Percentiles rank a stretch among this genome's conserved stretches.
phyloP scores from a whole-genome alignment of 2,888 invertebrate species.

The Eremobia ochroleuca region DNA sequence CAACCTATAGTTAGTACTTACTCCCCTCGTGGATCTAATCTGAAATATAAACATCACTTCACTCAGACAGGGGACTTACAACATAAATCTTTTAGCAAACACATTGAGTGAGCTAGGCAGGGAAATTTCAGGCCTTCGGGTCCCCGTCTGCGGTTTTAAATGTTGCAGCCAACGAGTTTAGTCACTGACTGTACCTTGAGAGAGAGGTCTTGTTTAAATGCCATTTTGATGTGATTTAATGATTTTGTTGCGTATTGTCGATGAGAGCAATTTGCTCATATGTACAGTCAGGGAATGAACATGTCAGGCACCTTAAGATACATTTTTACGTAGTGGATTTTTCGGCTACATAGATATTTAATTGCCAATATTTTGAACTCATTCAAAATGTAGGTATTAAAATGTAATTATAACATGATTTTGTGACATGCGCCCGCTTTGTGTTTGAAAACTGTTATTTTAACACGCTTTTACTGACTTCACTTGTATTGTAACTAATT shows the following conservation, averaged over 20 bases:
- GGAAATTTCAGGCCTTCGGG: conserved; percentile 45
- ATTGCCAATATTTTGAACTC: too few relatives aligned
- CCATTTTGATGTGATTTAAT: background rate
- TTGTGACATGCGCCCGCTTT: too few relatives aligned
- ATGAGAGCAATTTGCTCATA: too few relatives aligned
- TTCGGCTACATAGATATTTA: too few relatives aligned
- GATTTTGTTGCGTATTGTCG: background rate
- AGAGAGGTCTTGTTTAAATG: conserved; percentile 3
- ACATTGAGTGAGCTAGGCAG: conserved; percentile 36
- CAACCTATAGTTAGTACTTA: background rate
- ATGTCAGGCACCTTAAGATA: too few relatives aligned
- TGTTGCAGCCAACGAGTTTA: conserved; percentile 18
- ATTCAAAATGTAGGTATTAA: background rate
- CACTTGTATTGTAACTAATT: too few relatives aligned
- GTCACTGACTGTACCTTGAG: conserved; percentile 19
- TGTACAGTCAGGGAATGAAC: too few relatives aligned
- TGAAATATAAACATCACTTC: conserved; percentile 47
- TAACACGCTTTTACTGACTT: too few relatives aligned
- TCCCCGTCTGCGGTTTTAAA: conserved; percentile 48
- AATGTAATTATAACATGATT: background rate
- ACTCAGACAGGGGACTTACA: conserved; percentile 29
- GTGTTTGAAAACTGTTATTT: background rate
- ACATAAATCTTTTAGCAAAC: conserved; percentile 57
- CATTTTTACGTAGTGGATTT: too few relatives aligned
- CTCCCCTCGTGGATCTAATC: conserved; percentile 42